Evolutionary conservation across 2,797 vertebrate genomes (phyloP).

Genomic region (Chlorospingus semifuscus): DNA sequence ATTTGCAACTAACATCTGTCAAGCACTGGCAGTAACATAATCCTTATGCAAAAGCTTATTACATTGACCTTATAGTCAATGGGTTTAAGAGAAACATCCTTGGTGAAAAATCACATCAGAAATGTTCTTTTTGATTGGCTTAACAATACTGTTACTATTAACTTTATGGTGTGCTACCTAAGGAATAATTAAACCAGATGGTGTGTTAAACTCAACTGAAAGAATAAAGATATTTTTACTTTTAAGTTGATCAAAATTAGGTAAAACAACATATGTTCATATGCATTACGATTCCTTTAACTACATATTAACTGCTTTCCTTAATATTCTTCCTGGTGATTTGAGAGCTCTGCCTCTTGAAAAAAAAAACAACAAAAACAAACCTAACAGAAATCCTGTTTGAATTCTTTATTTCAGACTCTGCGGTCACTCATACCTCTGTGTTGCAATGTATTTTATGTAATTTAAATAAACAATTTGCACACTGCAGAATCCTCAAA

Average conservation of each 20-base stretch:
- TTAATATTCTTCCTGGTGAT: conserved; percentile 65
- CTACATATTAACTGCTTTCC: conserved; percentile 65
- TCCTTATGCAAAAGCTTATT: conserved; percentile 45
- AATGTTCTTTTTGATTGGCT: conserved; percentile 52
- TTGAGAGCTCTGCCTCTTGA: not conserved
- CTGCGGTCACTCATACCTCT: not conserved
- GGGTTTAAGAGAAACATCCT: conserved; percentile 36
- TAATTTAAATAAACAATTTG: not conserved
- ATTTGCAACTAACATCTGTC: conserved; percentile 55
- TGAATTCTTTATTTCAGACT: not conserved
- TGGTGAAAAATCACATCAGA: conserved; percentile 56
- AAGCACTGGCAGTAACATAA: conserved; percentile 44
- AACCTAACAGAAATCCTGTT: not conserved
- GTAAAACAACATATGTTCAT: conserved; percentile 74
- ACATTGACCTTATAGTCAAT: conserved; percentile 52
- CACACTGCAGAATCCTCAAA: not conserved
- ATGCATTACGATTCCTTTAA: conserved; percentile 65
- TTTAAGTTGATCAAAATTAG: conserved; percentile 76
- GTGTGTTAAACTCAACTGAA: conserved; percentile 55
- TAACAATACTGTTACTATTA: conserved; percentile 63
- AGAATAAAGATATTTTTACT: conserved; percentile 66
- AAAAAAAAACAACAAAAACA: not conserved
- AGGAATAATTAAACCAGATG: conserved; percentile 80
- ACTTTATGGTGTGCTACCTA: conserved; percentile 69
- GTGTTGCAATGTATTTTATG: not conserved